Evolutionary conservation across 2,888 invertebrate species (phyloP), one percentile per base, ranked within the genome.

Genomic region (Morpho achilles): DNA sequence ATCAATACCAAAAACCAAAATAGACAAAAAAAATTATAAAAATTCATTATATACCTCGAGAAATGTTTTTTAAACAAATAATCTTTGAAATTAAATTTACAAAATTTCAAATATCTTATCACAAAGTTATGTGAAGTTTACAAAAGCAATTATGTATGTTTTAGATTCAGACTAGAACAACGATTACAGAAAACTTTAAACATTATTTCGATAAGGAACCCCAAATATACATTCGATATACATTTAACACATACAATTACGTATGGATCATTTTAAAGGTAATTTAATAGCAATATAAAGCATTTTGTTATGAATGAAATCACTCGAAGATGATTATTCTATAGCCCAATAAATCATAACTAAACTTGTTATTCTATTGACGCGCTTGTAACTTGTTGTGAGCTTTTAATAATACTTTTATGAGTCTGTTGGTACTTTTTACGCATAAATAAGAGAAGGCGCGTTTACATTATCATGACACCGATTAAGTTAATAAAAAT

Each of bases 301-400:
- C 68, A 73, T 72, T 73, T 72, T 45, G 7, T 53, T 51, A 55
- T 71, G 71, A 74, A 70, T 73, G 68, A 66, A 66, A 64, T 56
- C 56, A 48, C 57, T 63, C 51, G 65, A 66, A 58, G 68, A 67
- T 69, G 68, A 69, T 70, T 68, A 68, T 69, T 68, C 68, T 70
- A 54, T 61, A 58, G 61, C 53, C 42, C 59, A 64, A 73, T 73
- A 73, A 74, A 75, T 74, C 70, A 74, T 55, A 44, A 16, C 42
- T 54, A 54, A 42, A 39, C 22, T 32, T 32, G 32, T 66, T 63
- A 67, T 69, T 70, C 67, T 65, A 63, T 63, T 61, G 61, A 64
- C 57, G 59, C 55, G 63, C 53, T 59, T 66, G 10, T 45, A 52
- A 45, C 32, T 10, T 10, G 10, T 45, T 32, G 32, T 45, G 52